Conservation (phyloP, 2,113 vertebrate genomes). For the Peucedramus taeniatus region DNA sequence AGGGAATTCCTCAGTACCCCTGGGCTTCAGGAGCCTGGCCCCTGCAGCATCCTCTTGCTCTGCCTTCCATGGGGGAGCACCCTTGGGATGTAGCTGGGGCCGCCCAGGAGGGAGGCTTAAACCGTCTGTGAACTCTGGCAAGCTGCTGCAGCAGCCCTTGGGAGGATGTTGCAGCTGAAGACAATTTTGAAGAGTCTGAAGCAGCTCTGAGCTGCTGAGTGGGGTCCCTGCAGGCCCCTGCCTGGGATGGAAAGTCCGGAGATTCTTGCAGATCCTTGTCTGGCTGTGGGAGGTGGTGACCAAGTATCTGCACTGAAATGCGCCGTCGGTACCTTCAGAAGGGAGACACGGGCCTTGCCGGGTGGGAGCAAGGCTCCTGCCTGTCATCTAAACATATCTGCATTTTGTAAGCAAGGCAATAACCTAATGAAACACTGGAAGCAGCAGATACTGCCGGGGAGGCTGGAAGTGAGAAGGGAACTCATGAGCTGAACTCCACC, state of each 20-base stretch:
- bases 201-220: neutral
- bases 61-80: rapidly evolving
- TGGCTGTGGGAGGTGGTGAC: neutral
- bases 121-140: neutral
- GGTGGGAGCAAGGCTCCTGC: neutral
- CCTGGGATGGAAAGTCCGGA: neutral
- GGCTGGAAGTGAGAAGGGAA: constrained; percentile 32
- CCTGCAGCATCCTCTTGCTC: neutral
- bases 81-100: neutral
- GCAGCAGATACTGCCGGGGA: neutral
- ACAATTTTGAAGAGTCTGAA: neutral
- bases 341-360: neutral
- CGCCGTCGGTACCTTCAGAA: rapidly evolving
- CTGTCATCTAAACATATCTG: neutral
- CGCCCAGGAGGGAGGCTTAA: neutral
- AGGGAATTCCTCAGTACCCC: neutral
- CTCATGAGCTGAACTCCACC: neutral
- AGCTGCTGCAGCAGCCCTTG: neutral
- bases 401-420: neutral
- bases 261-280: neutral
- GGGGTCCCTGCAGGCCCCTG: neutral
- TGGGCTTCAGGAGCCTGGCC: neutral
- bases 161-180: neutral
- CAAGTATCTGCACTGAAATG: neutral
- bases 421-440: neutral